Percentiles rank a stretch among this genome's conserved stretches.
Conservation (phyloP, 2,113 vertebrate genomes). For the Pheucticus melanocephalus region DNA sequence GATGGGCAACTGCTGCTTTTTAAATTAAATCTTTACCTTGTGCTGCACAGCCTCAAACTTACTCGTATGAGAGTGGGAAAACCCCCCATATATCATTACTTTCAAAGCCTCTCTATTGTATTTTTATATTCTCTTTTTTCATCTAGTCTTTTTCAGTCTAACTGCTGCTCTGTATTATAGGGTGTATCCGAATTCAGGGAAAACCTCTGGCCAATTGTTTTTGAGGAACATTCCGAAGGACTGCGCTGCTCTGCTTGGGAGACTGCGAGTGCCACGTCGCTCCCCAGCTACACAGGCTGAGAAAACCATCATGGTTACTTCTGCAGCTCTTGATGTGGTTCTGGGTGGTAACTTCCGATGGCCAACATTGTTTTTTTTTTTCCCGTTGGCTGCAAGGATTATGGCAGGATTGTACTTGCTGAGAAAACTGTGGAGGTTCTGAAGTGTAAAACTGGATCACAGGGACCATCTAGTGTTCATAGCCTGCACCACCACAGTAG, state of each 20-base stretch:
- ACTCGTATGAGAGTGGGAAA: not conserved
- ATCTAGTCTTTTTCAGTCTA: constrained; percentile 28
- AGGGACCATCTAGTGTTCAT: constrained; percentile 77
- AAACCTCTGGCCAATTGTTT: constrained; percentile 55
- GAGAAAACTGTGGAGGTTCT: not conserved
- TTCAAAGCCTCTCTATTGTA: not conserved
- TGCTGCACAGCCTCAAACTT: constrained; percentile 12
- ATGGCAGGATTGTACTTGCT: constrained; percentile 50
- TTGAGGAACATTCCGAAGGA: constrained; percentile 62
- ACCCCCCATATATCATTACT: not conserved
- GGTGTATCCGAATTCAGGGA: constrained; percentile 49
- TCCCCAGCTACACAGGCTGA: constrained; percentile 58
- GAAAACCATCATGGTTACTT: constrained; percentile 68
- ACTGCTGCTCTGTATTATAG: constrained; percentile 46
- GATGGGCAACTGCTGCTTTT: not conserved
- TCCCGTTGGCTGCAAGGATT: constrained; percentile 40
- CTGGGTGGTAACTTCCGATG: constrained; percentile 72
- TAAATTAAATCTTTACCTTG: not conserved
- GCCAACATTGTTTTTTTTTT: constrained; percentile 47
- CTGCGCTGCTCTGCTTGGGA: not conserved
- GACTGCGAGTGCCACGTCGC: constrained; percentile 75
- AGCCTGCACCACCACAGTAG: not conserved
- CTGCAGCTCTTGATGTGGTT: constrained; percentile 70
- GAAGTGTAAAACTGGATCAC: constrained; percentile 62
- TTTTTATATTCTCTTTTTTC: constrained; percentile 26